phyloP scores from a whole-genome alignment of 2,113 vertebrate species.

The Corynorhinus townsendii region DNA sequence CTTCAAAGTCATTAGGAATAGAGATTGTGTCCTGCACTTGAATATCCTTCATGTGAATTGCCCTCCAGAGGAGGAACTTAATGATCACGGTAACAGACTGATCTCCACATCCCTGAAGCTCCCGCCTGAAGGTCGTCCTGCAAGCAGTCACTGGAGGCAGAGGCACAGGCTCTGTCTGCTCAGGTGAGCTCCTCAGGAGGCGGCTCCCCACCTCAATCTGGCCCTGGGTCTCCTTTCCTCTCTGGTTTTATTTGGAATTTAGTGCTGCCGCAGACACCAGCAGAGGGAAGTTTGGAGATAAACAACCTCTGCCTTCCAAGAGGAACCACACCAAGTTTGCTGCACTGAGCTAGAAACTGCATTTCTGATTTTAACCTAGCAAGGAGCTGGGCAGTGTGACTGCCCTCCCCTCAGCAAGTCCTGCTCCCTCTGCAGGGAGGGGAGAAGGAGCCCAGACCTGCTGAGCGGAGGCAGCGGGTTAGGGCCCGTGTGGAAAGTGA shows the following conservation, averaged over 20 bases:
- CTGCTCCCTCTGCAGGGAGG: background rate
- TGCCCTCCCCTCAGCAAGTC: background rate
- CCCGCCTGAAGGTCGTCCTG: constrained; percentile 63
- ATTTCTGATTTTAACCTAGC: constrained; percentile 13
- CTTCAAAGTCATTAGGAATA: constrained; percentile 74
- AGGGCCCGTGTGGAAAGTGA: background rate
- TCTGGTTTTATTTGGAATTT: constrained; percentile 13
- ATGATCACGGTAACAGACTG: constrained; percentile 70
- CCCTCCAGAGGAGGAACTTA: constrained; percentile 76
- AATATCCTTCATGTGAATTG: constrained; percentile 77
- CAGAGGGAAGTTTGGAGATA: background rate
- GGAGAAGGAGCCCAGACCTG: background rate
- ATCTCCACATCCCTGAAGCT: constrained; percentile 58
- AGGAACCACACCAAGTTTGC: background rate
- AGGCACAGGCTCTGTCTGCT: background rate
- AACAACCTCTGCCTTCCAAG: background rate
- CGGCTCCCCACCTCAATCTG: background rate
- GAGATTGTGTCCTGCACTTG: constrained; percentile 67
- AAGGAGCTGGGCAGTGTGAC: background rate
- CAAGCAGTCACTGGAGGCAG: constrained; percentile 50
- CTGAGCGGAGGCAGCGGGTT: too few species aligned
- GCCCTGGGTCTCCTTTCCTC: background rate
- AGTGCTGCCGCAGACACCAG: background rate
- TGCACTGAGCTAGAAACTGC: background rate
- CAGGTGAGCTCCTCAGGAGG: background rate